phyloP scores from a whole-genome alignment of 1,140 invertebrate species.

The Zaprionus tsacasi region DNA sequence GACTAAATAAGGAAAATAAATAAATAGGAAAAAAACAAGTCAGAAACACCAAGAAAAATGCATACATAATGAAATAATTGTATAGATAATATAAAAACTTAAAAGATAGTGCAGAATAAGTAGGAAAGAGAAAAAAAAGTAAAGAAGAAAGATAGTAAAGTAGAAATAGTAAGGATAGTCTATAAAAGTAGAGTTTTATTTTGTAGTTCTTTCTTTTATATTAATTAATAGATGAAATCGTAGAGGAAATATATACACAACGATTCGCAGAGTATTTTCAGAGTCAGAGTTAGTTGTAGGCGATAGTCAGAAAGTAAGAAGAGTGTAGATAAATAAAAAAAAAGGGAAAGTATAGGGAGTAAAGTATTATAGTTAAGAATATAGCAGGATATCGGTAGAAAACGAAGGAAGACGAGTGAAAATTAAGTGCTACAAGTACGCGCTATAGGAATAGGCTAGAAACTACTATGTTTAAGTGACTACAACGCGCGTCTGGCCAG shows the following conservation, averaged over 20 bases:
- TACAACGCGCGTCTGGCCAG: constrained; percentile 64
- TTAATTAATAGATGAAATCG: constrained; percentile 43
- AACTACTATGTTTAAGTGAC: constrained; percentile 77
- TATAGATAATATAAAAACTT: not conserved
- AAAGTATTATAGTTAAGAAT: not conserved
- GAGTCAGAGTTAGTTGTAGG: constrained; percentile 29
- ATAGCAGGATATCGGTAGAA: constrained; percentile 8
- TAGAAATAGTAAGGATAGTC: constrained; percentile 14
- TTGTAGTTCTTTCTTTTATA: constrained; percentile 37
- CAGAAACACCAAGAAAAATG: not conserved
- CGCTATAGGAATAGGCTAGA: constrained; percentile 74
- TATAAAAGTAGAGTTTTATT: constrained; percentile 56
- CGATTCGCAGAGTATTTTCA: constrained; percentile 33
- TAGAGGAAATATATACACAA: constrained; percentile 70
- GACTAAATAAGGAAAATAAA: not conserved
- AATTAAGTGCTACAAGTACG: constrained; percentile 69
- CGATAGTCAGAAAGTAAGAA: not conserved
- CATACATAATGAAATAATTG: not conserved
- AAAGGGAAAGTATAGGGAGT: constrained; percentile 2
- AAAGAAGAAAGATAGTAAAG: constrained; percentile 4
- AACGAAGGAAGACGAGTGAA: constrained; percentile 14
- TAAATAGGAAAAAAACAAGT: not conserved
- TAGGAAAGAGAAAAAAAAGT: not conserved
- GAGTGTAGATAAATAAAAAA: constrained; percentile 12
- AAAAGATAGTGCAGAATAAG: not conserved